phyloP scores from a whole-genome alignment of 2,113 vertebrate genomes.

The Syrmaticus mikado region DNA sequence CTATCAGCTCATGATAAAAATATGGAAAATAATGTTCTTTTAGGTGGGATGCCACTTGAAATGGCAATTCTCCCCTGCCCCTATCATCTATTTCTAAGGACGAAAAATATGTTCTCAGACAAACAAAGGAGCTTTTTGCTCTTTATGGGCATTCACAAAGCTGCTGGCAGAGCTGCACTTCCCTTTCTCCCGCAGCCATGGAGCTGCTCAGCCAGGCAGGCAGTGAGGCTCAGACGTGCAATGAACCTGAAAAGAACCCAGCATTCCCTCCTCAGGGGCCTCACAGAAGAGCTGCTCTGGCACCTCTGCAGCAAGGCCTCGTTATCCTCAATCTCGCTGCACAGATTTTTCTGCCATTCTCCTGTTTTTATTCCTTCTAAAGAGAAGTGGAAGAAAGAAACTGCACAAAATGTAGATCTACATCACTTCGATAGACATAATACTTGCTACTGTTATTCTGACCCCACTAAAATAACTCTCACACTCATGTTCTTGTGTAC shows the following conservation, averaged over 20 bases:
- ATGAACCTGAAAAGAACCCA: neutral
- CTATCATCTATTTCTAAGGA: neutral
- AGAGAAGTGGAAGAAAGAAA: neutral
- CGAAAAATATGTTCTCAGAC: neutral
- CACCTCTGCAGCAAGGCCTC: neutral
- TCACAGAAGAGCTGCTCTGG: neutral
- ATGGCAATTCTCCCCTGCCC: neutral
- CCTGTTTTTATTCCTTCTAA: neutral
- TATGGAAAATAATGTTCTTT: slow-evolving; percentile 56
- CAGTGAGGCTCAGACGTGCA: accelerated
- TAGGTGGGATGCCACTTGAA: neutral
- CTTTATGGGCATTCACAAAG: neutral
- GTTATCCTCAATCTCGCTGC: accelerated
- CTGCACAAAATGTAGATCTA: neutral
- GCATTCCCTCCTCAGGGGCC: neutral
- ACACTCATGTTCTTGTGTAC: neutral
- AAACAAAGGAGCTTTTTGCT: neutral
- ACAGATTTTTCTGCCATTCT: neutral
- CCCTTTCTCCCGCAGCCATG: neutral
- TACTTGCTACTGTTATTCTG: neutral
- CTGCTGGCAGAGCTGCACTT: neutral
- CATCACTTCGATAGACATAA: neutral
- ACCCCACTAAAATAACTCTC: neutral
- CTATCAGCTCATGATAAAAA: slow-evolving; percentile 59
- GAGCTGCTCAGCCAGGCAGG: neutral